A percentile compares a stretch with the other conserved stretches of the same genome.
These are phyloP conservation scores for Drosophila melanosoma DNA, from an alignment of 2,888 invertebrate species.

Conservation along the genomic window DNA sequence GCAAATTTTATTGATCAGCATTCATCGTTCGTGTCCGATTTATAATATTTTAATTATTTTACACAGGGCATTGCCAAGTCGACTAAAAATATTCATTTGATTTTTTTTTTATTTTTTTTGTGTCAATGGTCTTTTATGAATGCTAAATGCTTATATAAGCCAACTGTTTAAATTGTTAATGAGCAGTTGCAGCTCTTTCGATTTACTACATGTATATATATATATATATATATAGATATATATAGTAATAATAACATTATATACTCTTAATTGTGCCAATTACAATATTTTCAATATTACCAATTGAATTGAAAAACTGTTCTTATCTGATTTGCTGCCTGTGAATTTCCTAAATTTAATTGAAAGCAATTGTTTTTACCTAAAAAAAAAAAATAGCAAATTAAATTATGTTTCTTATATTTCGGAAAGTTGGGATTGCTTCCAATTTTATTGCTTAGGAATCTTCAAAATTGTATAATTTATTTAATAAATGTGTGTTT, in stretches of 20 bases:
- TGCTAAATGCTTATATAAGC: slow-evolving; percentile 4
- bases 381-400: background rate
- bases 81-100: background rate
- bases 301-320: no score
- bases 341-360: background rate
- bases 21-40: background rate
- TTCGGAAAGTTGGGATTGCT: background rate
- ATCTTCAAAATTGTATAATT: background rate
- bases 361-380: background rate
- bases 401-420: background rate
- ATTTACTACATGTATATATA: background rate
- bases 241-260: background rate
- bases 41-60: background rate
- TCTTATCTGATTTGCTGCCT: no score
- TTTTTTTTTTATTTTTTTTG: slow-evolving; percentile 3
- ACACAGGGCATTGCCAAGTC: background rate
- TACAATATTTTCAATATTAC: background rate
- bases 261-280: background rate
- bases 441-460: background rate
- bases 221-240: background rate
- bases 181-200: slow-evolving; percentile 1
- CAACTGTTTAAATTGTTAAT: slow-evolving; percentile 5
- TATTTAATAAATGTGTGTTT: background rate
- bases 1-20: background rate
- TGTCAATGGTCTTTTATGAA: slow-evolving; percentile 3